Conservation (phyloP, 2,888 invertebrate genomes). For the Drosophila merina region DNA sequence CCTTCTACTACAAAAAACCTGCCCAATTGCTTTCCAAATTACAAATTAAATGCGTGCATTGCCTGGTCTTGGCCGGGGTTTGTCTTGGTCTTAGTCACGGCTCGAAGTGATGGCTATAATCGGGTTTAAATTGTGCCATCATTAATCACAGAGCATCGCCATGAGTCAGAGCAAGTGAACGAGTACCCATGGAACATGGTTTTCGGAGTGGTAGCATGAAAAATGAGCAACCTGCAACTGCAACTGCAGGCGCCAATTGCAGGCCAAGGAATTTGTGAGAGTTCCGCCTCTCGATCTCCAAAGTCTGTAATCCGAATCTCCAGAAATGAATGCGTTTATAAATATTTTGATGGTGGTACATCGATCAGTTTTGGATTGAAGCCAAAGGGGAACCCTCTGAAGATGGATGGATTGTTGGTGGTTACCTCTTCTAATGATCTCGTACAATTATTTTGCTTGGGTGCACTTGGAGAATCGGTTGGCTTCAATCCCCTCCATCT, state of each 20-base stretch:
- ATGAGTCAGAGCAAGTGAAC: slow-evolving; percentile 37
- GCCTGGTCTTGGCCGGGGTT: slow-evolving; percentile 7
- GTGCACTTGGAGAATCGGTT: slow-evolving; percentile 13
- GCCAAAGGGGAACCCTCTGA: slow-evolving; percentile 16
- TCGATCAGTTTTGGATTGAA: slow-evolving; percentile 55
- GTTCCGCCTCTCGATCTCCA: slow-evolving; percentile 45
- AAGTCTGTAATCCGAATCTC: slow-evolving; percentile 33
- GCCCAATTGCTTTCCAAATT: slow-evolving; percentile 13
- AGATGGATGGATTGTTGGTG: slow-evolving; percentile 46
- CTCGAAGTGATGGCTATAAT: slow-evolving; percentile 59
- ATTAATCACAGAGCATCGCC: slow-evolving; percentile 56
- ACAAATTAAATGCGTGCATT: slow-evolving; percentile 39
- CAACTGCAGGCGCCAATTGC: slow-evolving; percentile 78
- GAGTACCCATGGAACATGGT: slow-evolving; percentile 47
- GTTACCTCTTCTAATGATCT: slow-evolving; percentile 68
- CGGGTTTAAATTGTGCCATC: slow-evolving; percentile 65
- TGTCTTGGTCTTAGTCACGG: slow-evolving; percentile 41
- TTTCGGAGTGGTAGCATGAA: slow-evolving; percentile 50
- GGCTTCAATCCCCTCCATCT: not conserved
- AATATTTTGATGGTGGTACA: slow-evolving; percentile 75
- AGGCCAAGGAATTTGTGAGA: slow-evolving; percentile 9
- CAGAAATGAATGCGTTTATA: slow-evolving; percentile 79
- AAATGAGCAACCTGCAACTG: slow-evolving; percentile 51
- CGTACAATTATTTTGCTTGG: slow-evolving; percentile 64
- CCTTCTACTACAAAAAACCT: not conserved